These are phyloP conservation scores for Orthosia incerta DNA, from an alignment of 2,888 invertebrate genomes.

Conservation along the genomic window DNA sequence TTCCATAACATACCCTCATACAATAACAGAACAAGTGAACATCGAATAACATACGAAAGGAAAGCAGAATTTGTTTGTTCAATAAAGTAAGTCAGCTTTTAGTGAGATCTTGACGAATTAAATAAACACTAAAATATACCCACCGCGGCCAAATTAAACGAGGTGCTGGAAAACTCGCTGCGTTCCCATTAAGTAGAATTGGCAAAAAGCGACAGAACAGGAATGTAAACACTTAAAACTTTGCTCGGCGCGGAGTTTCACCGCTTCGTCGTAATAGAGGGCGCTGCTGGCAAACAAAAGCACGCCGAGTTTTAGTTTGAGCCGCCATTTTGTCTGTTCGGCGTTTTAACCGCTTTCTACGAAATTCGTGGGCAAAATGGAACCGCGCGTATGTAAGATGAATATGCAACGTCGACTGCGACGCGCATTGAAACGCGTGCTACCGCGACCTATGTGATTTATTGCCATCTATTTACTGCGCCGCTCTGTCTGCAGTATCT, in stretches of 20 bases:
- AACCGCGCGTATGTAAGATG: conserved; percentile 83
- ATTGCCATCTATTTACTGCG: conserved; percentile 69
- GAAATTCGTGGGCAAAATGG: conserved; percentile 79
- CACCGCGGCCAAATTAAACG: conserved; percentile 83
- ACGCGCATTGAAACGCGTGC: conserved; percentile 73
- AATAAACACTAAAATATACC: conserved; percentile 83
- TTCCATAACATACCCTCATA: not conserved
- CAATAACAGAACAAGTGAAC: conserved; percentile 44
- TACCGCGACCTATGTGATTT: conserved; percentile 73
- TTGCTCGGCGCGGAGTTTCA: conserved; percentile 81
- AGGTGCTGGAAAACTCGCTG: conserved; percentile 83
- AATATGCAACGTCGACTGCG: conserved; percentile 82
- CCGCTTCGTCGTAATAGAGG: conserved; percentile 82
- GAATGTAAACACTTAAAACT: conserved; percentile 90
- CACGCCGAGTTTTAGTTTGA: conserved; percentile 82
- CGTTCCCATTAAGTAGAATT: conserved; percentile 87
- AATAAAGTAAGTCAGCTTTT: conserved; percentile 66
- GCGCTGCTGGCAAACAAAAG: conserved; percentile 87
- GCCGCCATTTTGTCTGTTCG: conserved; percentile 83
- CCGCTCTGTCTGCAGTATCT: conserved; percentile 63
- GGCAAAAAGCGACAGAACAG: conserved; percentile 89
- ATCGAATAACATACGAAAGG: conserved; percentile 48
- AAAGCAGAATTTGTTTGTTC: conserved; percentile 65
- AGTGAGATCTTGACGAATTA: conserved; percentile 78
- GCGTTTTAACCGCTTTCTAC: conserved; percentile 82